Evolutionary conservation across 2,113 vertebrate genomes (phyloP), one percentile per base, ranked within the genome.

Genomic region (Seriola dumerili): DNA sequence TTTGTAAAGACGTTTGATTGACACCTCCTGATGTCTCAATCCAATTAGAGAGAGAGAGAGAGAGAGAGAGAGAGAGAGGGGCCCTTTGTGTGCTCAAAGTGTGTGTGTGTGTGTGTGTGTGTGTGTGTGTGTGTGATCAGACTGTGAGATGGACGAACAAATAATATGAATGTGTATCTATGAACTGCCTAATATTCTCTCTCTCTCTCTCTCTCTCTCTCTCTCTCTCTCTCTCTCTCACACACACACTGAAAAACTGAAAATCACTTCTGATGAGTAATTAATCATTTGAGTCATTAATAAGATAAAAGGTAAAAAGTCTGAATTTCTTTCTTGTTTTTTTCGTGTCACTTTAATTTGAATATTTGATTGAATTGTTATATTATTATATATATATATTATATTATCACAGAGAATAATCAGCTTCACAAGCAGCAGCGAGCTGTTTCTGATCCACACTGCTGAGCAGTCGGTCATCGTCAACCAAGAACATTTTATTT

Each of bases 1-100:
- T 93, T 92, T 90, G 78, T 88, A 92, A 89, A 93, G 91, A 90
- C 71, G 12, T 91, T 93, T 93, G 92, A 93, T 90, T 93, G 91
- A 92, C 91, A 91, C 74, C 88, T 92, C 88, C 88, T 91, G 91
- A 92, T 91, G 91, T 84, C 89, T 84, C 88, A 67, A 84, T 90
- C 91, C 92, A 93, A 93, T 93, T 92, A 92, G 58, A 86, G 80
- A 61, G 64, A 78, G 85, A 72, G 75, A 23, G 84, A 23, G 75
- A 48, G 75, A 59, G 76, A 36, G 77, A 16, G 78, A 29, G 69
- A 54, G 74, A 34, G 70, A 54, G 71, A 61, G 74, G 36, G 74
- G 58, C 75, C 81, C 79, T 84, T 92, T 90, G 89, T 76, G 80
- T 76, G n/a, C 44, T 36, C 17, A 55, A 6, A n/a, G 81, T 65